phyloP scores from a whole-genome alignment of 2,113 vertebrate genomes.

The Pogona vitticeps region DNA sequence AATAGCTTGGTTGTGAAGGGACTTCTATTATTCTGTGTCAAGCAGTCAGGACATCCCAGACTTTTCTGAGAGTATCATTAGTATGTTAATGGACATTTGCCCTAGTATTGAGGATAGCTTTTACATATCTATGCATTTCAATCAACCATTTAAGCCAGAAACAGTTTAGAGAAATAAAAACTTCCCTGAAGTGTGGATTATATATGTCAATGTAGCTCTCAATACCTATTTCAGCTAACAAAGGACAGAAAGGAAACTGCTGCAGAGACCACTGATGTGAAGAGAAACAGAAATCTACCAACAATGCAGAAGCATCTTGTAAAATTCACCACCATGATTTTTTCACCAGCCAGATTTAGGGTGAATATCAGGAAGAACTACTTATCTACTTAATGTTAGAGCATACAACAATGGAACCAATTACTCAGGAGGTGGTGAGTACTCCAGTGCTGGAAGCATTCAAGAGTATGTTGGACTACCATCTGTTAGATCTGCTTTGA shows the following conservation, averaged over 20 bases:
- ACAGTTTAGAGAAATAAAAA: background rate
- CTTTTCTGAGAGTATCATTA: background rate
- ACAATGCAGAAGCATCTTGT: background rate
- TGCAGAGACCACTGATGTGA: conserved; percentile 12
- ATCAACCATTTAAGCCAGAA: background rate
- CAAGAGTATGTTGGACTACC: no score
- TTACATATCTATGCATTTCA: background rate
- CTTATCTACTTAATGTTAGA: no score
- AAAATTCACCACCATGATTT: background rate
- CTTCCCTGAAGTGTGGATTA: background rate
- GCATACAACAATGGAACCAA: no score
- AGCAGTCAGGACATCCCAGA: background rate
- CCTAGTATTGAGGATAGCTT: background rate
- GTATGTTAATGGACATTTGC: conserved; percentile 1
- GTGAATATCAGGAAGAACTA: no score
- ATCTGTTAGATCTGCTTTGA: no score
- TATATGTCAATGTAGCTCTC: conserved; percentile 14
- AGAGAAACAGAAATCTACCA: conserved; percentile 10
- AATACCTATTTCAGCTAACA: conserved; percentile 3
- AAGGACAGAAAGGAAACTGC: background rate
- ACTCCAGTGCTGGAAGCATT: no score
- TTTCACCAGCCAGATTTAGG: no score
- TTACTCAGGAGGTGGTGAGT: no score
- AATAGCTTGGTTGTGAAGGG: background rate
- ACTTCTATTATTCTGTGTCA: background rate